A percentile compares a stretch with the other conserved stretches of the same genome.
Evolutionary conservation across 2,888 invertebrate genomes (phyloP).

Genomic region (Acronicta aceris): DNA sequence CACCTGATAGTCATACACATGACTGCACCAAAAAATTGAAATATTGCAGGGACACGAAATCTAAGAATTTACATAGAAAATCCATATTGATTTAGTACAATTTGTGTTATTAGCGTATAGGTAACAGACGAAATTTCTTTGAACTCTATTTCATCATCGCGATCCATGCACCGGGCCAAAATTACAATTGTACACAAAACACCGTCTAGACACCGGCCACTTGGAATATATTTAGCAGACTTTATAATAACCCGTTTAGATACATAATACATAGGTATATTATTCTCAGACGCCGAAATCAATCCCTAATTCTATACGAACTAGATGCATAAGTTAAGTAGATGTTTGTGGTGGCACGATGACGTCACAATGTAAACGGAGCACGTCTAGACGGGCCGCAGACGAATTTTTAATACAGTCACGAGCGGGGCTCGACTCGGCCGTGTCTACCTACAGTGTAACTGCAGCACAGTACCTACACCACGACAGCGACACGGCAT

Average conservation of each 20-base stretch:
- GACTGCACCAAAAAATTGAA: neutral
- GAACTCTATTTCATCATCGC: constrained; percentile 30
- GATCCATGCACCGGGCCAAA: constrained; percentile 24
- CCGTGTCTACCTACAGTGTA: constrained; percentile 47
- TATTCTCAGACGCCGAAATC: constrained; percentile 42
- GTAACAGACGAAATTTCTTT: constrained; percentile 26
- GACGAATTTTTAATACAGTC: constrained; percentile 82
- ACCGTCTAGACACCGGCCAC: constrained; percentile 46
- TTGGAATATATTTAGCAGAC: constrained; percentile 42
- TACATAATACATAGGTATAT: constrained; percentile 41
- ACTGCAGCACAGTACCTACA: constrained; percentile 40
- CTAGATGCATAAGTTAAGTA: constrained; percentile 60
- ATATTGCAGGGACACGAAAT: neutral
- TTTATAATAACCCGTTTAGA: constrained; percentile 41
- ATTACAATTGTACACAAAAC: constrained; percentile 50
- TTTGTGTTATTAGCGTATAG: constrained; percentile 19
- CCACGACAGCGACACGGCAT: constrained; percentile 17
- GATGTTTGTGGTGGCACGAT: constrained; percentile 69
- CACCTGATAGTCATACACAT: no score
- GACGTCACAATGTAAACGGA: constrained; percentile 73
- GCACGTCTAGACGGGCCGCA: constrained; percentile 83
- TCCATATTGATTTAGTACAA: constrained; percentile 4
- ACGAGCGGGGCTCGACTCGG: constrained; percentile 53
- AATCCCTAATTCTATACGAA: constrained; percentile 45
- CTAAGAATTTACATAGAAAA: neutral